These are phyloP conservation scores for Entosphenus tridentatus DNA, from an alignment of 2,113 vertebrate genomes.

Conservation along the genomic window DNA sequence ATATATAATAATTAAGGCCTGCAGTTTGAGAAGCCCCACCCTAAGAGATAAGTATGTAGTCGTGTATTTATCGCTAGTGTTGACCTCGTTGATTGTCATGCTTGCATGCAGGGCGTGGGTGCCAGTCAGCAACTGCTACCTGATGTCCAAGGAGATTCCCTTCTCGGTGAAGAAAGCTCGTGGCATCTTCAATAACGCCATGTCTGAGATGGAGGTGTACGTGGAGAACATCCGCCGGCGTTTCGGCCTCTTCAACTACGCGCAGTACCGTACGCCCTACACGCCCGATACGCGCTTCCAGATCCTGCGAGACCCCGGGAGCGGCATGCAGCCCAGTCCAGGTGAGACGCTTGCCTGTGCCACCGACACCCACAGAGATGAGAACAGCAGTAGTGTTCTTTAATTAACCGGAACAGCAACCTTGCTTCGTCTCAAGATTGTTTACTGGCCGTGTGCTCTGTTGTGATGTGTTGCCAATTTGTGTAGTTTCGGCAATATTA, in stretches of 20 bases:
- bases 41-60: no score
- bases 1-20: no score
- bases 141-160: conserved; percentile 99
- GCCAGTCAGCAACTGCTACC: conserved; percentile 98
- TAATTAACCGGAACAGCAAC: no score
- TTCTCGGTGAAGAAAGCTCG: conserved; percentile 99
- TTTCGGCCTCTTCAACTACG: conserved; percentile 88
- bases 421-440: no score
- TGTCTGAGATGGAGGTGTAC: conserved; percentile 98
- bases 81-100: conserved; percentile 11
- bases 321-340: no score
- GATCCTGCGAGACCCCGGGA: conserved; percentile 19
- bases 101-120: conserved; percentile 58
- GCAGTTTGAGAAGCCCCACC: no score
- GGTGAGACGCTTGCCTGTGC: no score
- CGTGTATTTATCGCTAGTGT: not conserved
- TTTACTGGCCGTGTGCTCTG: no score
- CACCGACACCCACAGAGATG: no score
- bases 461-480: no score
- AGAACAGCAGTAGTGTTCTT: no score
- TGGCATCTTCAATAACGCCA: conserved; percentile 98
- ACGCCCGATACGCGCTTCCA: conserved; percentile 89
- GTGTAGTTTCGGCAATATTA: no score
- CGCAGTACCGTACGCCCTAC: conserved; percentile 80
- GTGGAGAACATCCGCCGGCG: conserved; percentile 90